Conservation (phyloP, 2,888 invertebrate species). For the Parochlus steinenii region DNA sequence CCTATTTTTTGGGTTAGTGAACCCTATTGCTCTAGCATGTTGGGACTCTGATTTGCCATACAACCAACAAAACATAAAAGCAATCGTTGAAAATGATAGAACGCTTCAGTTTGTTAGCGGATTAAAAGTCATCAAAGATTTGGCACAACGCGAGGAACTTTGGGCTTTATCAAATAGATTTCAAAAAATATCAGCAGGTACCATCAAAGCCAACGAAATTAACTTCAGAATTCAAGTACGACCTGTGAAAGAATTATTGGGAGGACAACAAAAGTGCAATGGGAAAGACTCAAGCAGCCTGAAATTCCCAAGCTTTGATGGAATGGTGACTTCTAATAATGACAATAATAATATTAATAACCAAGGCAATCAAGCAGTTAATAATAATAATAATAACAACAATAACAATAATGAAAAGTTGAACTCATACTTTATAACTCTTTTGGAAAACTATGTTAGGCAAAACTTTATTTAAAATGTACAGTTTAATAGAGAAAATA, state of each 20-base stretch:
- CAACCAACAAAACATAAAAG: constrained; percentile 6
- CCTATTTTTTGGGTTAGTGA: constrained; percentile 49
- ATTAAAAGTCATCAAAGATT: constrained; percentile 5
- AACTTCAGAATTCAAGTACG: constrained; percentile 4
- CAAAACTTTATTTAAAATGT: too few relatives aligned
- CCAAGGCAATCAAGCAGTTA: too few relatives aligned
- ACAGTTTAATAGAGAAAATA: too few relatives aligned
- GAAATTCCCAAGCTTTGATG: too few relatives aligned
- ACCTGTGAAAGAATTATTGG: neutral
- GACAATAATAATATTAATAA: too few relatives aligned
- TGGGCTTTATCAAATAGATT: constrained; percentile 9
- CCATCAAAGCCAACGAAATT: neutral
- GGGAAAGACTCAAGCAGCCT: too few relatives aligned
- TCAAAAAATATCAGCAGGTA: constrained; percentile 6
- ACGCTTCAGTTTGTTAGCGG: constrained; percentile 8
- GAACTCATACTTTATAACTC: too few relatives aligned
- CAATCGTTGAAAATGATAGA: constrained; percentile 3
- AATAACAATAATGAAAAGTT: too few relatives aligned
- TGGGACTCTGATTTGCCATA: constrained; percentile 43
- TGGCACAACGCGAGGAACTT: constrained; percentile 5
- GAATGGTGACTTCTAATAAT: too few relatives aligned
- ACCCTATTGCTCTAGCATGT: constrained; percentile 49
- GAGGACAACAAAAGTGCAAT: too few relatives aligned
- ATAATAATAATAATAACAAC: too few relatives aligned
- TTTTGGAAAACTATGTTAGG: too few relatives aligned